Conservation (phyloP, 2,113 vertebrate genomes). For the Sigmodon hispidus region DNA sequence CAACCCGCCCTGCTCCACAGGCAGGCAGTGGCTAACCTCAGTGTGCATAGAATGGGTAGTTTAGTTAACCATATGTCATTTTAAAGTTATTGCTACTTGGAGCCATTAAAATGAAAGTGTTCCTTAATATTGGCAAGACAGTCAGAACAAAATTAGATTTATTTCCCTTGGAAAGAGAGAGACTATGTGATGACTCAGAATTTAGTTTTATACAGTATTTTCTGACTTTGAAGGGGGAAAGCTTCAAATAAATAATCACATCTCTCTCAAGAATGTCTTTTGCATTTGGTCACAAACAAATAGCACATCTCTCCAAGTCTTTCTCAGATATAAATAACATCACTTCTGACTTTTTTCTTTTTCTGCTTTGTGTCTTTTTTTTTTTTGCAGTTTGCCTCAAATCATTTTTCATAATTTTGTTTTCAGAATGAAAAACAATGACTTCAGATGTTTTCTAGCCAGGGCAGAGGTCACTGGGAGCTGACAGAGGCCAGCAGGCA, state of each 20-base stretch:
- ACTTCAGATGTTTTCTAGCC: background rate
- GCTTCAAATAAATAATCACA: background rate
- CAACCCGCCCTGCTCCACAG: rapidly evolving
- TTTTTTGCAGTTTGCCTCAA: background rate
- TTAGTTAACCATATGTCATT: background rate
- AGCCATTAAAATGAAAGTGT: background rate
- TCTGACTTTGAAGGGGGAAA: background rate
- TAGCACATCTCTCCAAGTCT: background rate
- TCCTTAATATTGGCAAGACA: background rate
- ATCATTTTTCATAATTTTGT: background rate
- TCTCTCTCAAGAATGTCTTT: background rate
- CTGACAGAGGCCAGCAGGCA: rapidly evolving
- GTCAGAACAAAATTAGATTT: background rate
- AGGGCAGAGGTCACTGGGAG: background rate
- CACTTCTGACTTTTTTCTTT: background rate
- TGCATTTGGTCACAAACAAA: background rate
- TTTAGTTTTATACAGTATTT: background rate
- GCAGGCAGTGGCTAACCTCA: background rate
- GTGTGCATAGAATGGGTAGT: background rate
- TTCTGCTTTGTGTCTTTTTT: background rate
- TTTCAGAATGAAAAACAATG: background rate
- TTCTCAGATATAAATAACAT: rapidly evolving
- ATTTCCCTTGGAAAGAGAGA: background rate
- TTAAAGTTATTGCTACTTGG: background rate
- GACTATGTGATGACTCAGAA: background rate